Percentiles rank a stretch among this genome's conserved stretches.
These are phyloP conservation scores for Drosophila albomicans DNA, from an alignment of 1,140 invertebrate species.

Conservation along the genomic window DNA sequence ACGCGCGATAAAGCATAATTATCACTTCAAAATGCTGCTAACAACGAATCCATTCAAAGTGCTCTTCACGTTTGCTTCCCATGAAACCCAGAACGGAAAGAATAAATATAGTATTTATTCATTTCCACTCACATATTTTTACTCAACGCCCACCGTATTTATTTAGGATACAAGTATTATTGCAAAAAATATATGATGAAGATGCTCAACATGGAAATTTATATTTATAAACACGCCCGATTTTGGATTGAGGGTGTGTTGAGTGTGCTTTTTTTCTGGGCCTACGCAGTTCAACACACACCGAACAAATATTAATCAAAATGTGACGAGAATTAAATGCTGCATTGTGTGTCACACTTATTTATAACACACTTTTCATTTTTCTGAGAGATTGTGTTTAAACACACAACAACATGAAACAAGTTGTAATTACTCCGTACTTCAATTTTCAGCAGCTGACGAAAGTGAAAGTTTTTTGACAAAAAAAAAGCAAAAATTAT, in stretches of 20 bases:
- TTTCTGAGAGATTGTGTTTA: conserved; percentile 12
- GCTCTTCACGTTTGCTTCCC: neutral
- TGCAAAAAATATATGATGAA: conserved; percentile 2
- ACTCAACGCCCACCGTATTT: conserved; percentile 23
- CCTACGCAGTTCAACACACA: neutral
- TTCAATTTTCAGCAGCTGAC: conserved; percentile 22
- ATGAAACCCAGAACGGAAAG: neutral
- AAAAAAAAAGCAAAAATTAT: conserved; percentile 31
- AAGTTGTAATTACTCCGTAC: conserved; percentile 31
- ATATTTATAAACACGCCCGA: neutral
- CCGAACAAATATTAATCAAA: conserved; percentile 19
- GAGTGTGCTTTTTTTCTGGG: neutral
- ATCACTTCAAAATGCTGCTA: conserved; percentile 15
- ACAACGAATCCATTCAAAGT: neutral
- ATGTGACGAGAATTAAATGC: conserved; percentile 4
- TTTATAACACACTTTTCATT: conserved; percentile 22
- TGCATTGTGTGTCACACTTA: conserved; percentile 17
- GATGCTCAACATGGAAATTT: conserved; percentile 9
- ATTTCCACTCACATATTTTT: conserved; percentile 7
- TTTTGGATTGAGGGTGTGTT: neutral
- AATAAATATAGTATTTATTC: conserved; percentile 18
- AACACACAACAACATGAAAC: neutral
- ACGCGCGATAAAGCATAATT: conserved; percentile 10
- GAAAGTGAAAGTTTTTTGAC: conserved; percentile 51
- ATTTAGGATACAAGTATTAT: conserved; percentile 18